These are phyloP conservation scores for Toxonevra muliebris DNA, from an alignment of 2,888 invertebrate species.

Conservation along the genomic window DNA sequence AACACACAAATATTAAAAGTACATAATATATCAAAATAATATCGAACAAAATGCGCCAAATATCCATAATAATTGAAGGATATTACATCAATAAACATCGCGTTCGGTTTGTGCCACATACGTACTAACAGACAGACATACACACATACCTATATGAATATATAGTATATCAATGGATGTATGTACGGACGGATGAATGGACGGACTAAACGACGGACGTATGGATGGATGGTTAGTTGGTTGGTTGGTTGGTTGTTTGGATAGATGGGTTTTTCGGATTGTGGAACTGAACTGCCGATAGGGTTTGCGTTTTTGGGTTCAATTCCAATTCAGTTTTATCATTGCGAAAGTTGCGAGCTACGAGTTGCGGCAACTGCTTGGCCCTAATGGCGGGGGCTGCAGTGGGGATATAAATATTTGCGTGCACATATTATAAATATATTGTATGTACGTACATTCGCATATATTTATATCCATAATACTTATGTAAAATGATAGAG, in stretches of 20 bases:
- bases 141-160: constrained; percentile 15
- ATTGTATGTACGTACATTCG: too few relatives aligned
- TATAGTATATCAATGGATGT: constrained; percentile 4
- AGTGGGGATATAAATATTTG: too few relatives aligned
- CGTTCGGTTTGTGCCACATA: neutral
- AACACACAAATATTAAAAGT: constrained; percentile 11
- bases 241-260: constrained; percentile 22
- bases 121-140: constrained; percentile 22
- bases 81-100: constrained; percentile 58
- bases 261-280: neutral
- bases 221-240: constrained; percentile 8
- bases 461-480: too few relatives aligned
- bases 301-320: too few relatives aligned
- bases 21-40: constrained; percentile 27
- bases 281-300: neutral
- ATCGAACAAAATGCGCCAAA: constrained; percentile 50
- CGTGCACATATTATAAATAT: too few relatives aligned
- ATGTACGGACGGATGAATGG: too few relatives aligned
- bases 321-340: too few relatives aligned
- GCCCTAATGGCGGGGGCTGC: too few relatives aligned
- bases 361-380: too few relatives aligned
- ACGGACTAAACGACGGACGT: constrained; percentile 27
- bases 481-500: neutral
- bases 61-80: constrained; percentile 61
- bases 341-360: too few relatives aligned